Conservation (phyloP, 2,113 vertebrate genomes). For the Haemorhous mexicanus region DNA sequence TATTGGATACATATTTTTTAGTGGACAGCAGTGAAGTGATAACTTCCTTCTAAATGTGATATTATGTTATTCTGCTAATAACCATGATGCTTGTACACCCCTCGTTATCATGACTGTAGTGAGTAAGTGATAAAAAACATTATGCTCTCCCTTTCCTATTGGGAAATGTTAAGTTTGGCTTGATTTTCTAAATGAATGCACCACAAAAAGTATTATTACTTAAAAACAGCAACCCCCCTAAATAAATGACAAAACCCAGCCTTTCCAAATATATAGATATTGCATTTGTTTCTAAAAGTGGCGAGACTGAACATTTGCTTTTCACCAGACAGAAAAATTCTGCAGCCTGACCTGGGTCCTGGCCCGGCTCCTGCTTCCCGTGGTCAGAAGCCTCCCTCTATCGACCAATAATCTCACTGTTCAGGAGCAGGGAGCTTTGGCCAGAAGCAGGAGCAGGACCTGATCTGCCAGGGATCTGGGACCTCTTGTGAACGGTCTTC, state of each 20-base stretch:
- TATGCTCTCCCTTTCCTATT: neutral
- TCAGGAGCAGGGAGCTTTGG: neutral
- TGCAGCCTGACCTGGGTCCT: neutral
- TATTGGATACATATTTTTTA: neutral
- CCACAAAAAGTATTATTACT: neutral
- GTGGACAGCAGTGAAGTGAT: neutral
- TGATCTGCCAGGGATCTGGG: neutral
- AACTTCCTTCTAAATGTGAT: neutral
- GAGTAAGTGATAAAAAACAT: neutral
- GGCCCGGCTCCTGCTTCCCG: neutral
- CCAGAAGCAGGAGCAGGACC: neutral
- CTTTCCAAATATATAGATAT: neutral
- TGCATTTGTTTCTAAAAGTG: neutral
- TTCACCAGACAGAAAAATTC: neutral
- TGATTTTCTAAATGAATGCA: neutral
- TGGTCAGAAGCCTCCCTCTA: constrained; percentile 58
- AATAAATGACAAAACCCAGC: fast-evolving
- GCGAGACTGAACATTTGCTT: neutral
- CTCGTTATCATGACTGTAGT: neutral
- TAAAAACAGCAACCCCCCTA: neutral
- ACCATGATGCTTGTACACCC: neutral
- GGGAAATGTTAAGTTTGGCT: neutral
- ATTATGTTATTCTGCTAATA: neutral
- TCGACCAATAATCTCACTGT: neutral
- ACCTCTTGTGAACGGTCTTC: neutral